phyloP scores from a whole-genome alignment of 2,888 invertebrate genomes.

The Eurytoma adleriae region DNA sequence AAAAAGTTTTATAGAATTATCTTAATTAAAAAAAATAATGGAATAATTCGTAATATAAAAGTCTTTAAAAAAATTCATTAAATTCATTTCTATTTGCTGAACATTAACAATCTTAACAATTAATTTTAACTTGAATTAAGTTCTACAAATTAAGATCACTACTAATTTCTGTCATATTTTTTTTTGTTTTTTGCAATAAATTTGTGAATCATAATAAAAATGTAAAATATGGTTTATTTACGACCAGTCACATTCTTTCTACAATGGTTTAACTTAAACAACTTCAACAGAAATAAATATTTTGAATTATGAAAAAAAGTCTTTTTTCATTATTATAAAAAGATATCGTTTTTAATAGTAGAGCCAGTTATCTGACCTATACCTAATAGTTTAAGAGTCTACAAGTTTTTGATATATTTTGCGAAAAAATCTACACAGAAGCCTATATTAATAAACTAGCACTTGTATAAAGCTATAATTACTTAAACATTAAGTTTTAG shows the following conservation, averaged over 20 bases:
- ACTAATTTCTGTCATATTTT: too few relatives aligned
- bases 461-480: neutral
- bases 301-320: conserved; percentile 14
- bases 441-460: conserved; percentile 4
- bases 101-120: too few relatives aligned
- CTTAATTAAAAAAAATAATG: too few relatives aligned
- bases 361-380: neutral
- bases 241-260: conserved; percentile 68
- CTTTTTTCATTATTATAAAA: neutral
- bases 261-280: conserved; percentile 63
- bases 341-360: neutral
- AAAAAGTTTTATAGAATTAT: too few relatives aligned
- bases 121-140: too few relatives aligned
- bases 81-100: too few relatives aligned
- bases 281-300: conserved; percentile 20
- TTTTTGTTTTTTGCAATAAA: neutral
- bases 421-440: conserved; percentile 24
- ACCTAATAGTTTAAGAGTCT: neutral
- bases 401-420: conserved; percentile 5
- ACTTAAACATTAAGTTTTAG: conserved; percentile 31
- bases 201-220: conserved; percentile 61
- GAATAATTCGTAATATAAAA: too few relatives aligned
- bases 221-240: conserved; percentile 73
- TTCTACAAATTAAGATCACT: too few relatives aligned
- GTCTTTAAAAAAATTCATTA: too few relatives aligned